Conservation (phyloP, 2,797 vertebrate species). For the Amniataba percoides region DNA sequence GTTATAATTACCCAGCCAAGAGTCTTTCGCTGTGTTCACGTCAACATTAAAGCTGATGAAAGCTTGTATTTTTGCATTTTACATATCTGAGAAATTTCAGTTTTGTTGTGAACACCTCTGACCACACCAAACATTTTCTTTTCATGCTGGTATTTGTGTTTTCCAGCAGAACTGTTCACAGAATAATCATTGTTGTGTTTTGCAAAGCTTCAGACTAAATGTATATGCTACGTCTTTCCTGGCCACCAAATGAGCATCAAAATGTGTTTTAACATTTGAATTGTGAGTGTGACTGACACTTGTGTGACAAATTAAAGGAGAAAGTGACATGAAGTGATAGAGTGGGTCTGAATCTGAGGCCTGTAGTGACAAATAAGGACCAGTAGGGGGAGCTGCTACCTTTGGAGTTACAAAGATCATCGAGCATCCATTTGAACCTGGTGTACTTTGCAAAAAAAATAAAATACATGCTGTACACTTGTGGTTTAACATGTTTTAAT, state of each 20-base stretch:
- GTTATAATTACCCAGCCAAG: background rate
- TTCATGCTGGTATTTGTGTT: slow-evolving; percentile 16
- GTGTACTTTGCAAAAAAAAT: background rate
- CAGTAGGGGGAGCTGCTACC: slow-evolving; percentile 42
- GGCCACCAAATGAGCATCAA: background rate
- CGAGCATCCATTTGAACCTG: background rate
- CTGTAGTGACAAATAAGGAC: background rate
- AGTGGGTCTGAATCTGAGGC: no score
- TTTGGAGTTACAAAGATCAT: background rate
- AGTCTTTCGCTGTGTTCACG: background rate
- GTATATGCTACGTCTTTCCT: background rate
- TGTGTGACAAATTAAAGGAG: no score
- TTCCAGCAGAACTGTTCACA: no score
- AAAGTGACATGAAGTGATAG: no score
- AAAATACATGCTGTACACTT: background rate
- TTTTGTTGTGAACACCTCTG: background rate
- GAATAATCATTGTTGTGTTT: no score
- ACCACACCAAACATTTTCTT: background rate
- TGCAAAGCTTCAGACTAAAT: background rate
- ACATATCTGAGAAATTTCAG: no score
- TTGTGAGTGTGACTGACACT: no score
- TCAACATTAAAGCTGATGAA: background rate
- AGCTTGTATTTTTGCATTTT: no score
- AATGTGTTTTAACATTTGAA: background rate
- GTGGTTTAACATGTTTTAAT: slow-evolving; percentile 59